phyloP scores from a whole-genome alignment of 2,113 vertebrate species.

The Sylvia atricapilla region DNA sequence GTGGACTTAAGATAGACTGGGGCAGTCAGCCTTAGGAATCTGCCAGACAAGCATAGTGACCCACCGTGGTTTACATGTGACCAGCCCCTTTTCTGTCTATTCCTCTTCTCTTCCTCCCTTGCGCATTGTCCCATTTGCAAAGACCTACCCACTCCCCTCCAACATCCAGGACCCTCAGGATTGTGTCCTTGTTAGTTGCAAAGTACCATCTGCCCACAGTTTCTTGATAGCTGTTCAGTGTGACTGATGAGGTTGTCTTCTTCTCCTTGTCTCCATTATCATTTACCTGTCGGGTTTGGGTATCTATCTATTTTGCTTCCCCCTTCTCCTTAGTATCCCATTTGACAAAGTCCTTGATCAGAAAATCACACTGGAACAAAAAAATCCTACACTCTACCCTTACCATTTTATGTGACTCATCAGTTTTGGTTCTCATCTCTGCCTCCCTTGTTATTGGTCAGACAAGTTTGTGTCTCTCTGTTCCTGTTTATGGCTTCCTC shows the following conservation, averaged over 20 bases:
- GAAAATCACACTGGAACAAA: neutral
- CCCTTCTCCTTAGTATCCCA: neutral
- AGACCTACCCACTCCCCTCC: neutral
- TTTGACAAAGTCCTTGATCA: neutral
- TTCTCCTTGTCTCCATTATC: neutral
- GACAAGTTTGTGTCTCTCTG: neutral
- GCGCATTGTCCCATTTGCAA: neutral
- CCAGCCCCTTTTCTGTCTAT: fast-evolving
- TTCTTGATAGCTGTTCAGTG: neutral
- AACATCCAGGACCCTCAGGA: neutral
- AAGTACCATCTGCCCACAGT: neutral
- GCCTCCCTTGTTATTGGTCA: neutral
- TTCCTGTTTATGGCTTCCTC: neutral
- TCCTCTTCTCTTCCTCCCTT: neutral
- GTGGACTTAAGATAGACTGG: neutral
- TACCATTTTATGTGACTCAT: neutral
- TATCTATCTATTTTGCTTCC: neutral
- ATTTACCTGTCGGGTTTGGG: neutral
- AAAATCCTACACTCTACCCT: neutral
- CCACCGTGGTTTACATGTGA: fast-evolving
- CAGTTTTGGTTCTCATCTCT: neutral
- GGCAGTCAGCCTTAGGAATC: neutral
- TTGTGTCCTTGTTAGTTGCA: neutral
- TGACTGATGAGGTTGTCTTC: neutral
- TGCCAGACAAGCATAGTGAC: neutral